phyloP scores from a whole-genome alignment of 2,113 vertebrate genomes.

The Eudyptes chrysolophus region DNA sequence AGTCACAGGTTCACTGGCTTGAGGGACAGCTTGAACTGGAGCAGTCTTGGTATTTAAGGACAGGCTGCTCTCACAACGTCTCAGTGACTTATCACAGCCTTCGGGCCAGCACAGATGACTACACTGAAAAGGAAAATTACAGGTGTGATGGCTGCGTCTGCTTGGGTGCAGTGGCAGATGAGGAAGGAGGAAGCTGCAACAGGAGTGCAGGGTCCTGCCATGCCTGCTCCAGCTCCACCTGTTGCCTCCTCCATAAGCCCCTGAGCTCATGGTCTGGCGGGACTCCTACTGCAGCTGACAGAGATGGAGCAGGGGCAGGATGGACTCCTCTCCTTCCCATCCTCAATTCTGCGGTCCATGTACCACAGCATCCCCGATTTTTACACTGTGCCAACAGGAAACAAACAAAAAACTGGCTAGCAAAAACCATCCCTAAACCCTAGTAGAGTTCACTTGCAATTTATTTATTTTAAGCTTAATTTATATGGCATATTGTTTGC shows the following conservation, averaged over 20 bases:
- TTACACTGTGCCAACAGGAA: background rate
- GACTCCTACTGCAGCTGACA: background rate
- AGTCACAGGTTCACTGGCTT: background rate
- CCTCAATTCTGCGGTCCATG: background rate
- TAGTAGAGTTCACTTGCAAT: background rate
- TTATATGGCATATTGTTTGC: background rate
- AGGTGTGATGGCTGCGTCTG: background rate
- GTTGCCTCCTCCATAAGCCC: background rate
- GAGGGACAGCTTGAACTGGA: background rate
- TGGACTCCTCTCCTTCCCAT: background rate
- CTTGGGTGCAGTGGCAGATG: background rate
- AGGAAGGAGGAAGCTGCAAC: background rate
- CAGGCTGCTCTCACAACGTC: background rate
- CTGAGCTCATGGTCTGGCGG: rapidly evolving
- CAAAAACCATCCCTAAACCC: background rate
- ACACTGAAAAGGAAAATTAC: background rate
- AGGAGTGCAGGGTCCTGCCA: background rate
- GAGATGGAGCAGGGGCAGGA: background rate
- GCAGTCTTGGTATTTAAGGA: background rate
- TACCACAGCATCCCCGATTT: background rate
- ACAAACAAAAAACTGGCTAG: background rate
- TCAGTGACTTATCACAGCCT: background rate
- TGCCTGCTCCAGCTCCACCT: background rate
- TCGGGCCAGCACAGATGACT: background rate
- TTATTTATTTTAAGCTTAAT: background rate